Evolutionary conservation across 2,113 vertebrate species (phyloP), one percentile per base, ranked within the genome.

Genomic region (Cyphomyrus plagiostoma): DNA sequence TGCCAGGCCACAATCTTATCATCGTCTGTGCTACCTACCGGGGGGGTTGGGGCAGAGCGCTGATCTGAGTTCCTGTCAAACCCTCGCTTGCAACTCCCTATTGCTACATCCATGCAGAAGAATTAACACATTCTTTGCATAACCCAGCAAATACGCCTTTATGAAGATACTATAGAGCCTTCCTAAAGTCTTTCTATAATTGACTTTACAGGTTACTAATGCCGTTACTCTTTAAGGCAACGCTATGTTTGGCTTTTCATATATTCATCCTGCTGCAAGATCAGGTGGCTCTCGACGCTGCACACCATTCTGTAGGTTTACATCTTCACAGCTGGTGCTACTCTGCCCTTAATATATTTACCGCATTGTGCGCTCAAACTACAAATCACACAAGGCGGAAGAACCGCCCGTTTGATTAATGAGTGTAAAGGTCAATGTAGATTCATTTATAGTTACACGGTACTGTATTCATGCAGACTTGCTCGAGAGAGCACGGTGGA

Each of bases 21-120:
- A 92, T 99, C 98, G 89, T 99, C 98, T 0, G 97, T 98, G 95
- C 98, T 99, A 94, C 98, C 98, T 98, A 95, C 90, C 84, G 66
- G 88, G 66, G 45, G 56, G 10, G 4, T 19, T 3, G 19, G 30
- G 19, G 30, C n/a, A 19, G 26, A 49, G 11, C 17, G 11, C 30
- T 42, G 30, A 17, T 5, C 4, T 21, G 6, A 45, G 8, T 4
- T 21, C 53, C 62, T 70, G n/a, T 70, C 3, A 26, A 30, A 70
- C n/a, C n/a, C 58, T 70, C 3, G n/a, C n/a, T 13, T 26, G n/a
- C 6, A 66, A n/a, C n/a, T 66, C n/a, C 58, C 58, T 3, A 66
- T 3, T 26, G n/a, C 58, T 11, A 66, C 10, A 66, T 26, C 21
- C 56, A 62, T 7, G 23, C 23, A 62, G 56, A n/a, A 62, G 5